A percentile compares a stretch with the other conserved stretches of the same genome.
Conservation (phyloP, 2,113 vertebrate species). For the Mixornis gularis region DNA sequence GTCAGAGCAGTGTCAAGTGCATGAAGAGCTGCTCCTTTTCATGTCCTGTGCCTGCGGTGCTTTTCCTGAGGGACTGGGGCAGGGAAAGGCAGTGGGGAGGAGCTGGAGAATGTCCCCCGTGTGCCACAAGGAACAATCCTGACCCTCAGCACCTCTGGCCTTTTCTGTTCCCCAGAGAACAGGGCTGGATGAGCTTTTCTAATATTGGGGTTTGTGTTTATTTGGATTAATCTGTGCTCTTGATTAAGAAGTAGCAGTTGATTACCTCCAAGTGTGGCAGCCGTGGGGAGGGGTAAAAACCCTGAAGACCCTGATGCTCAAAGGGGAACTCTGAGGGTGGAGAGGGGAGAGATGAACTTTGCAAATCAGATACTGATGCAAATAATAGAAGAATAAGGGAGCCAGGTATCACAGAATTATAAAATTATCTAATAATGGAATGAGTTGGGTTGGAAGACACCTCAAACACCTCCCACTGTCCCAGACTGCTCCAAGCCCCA, state of each 20-base stretch:
- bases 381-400: not conserved
- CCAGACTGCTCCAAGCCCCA: not conserved
- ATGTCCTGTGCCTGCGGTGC: not conserved
- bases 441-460: not conserved
- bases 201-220: not conserved
- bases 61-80: not conserved
- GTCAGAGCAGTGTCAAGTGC: not conserved
- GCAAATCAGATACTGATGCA: not conserved
- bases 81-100: not conserved
- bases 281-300: not conserved
- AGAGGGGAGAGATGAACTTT: not conserved
- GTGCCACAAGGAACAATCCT: not conserved
- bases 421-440: accelerated
- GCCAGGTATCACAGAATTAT: not conserved
- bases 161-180: not conserved
- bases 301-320: not conserved
- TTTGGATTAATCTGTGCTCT: not conserved
- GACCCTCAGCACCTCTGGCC: not conserved
- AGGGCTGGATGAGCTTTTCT: not conserved
- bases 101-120: not conserved
- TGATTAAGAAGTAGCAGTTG: not conserved
- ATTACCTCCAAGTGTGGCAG: not conserved
- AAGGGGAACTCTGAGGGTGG: not conserved
- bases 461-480: accelerated
- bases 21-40: not conserved